Evolutionary conservation across 2,888 invertebrate species (phyloP).

Genomic region (Tenthredo amoena): DNA sequence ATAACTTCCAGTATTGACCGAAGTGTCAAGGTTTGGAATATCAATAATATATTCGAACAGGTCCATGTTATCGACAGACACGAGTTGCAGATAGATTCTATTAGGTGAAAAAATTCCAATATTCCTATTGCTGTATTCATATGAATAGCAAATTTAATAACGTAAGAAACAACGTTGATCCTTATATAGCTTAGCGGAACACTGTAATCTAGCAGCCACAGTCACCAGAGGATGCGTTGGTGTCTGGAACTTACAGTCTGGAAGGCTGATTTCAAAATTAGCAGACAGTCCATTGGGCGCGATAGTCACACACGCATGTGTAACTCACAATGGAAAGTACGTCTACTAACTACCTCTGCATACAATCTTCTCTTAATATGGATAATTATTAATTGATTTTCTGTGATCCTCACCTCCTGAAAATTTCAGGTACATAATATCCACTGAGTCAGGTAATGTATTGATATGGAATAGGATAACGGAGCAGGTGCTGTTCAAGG

Average conservation of each 20-base stretch:
- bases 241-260: conserved; percentile 94
- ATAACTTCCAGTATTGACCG: conserved; percentile 98
- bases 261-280: conserved; percentile 90
- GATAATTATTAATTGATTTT: neutral
- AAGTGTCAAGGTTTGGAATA: conserved; percentile 99
- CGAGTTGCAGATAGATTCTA: conserved; percentile 95
- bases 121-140: neutral
- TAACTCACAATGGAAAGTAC: conserved; percentile 90
- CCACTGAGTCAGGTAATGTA: conserved; percentile 95
- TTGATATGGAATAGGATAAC: conserved; percentile 92
- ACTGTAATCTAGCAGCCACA: conserved; percentile 91
- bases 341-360: conserved; percentile 55
- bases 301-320: conserved; percentile 95
- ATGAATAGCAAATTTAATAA: conserved; percentile 8
- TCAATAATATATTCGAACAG: conserved; percentile 98
- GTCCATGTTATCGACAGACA: conserved; percentile 97
- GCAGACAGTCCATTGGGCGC: conserved; percentile 96
- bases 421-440: conserved; percentile 85
- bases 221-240: conserved; percentile 97
- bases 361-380: neutral
- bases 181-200: conserved; percentile 85
- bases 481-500: conserved; percentile 88
- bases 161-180: conserved; percentile 14
- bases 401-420: neutral
- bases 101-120: conserved; percentile 81